phyloP scores from a whole-genome alignment of 2,797 vertebrate genomes.

The Hoplostethus atlanticus region DNA sequence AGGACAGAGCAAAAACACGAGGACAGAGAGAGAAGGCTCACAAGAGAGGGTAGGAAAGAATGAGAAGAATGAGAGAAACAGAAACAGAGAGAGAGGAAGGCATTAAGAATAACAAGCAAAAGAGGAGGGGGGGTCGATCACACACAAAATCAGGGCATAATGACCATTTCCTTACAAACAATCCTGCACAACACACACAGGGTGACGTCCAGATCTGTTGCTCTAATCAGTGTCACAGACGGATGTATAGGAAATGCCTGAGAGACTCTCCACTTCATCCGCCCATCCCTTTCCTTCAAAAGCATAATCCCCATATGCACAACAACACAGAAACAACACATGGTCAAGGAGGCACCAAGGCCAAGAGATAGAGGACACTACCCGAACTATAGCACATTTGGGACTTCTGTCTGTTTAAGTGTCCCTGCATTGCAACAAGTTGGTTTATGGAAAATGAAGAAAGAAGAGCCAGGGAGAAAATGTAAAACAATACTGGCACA shows the following conservation, averaged over 20 bases:
- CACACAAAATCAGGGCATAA: conserved; percentile 32
- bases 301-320: conserved; percentile 19
- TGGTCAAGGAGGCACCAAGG: neutral
- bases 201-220: conserved; percentile 51
- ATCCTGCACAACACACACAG: conserved; percentile 21
- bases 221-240: conserved; percentile 51
- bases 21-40: neutral
- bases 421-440: neutral
- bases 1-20: conserved; percentile 6
- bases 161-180: conserved; percentile 64
- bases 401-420: conserved; percentile 4
- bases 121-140: conserved; percentile 14
- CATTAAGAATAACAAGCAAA: conserved; percentile 13
- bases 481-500: too few relatives aligned
- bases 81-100: conserved; percentile 9
- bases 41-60: neutral
- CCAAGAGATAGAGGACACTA: neutral
- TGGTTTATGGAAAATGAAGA: neutral
- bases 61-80: conserved; percentile 26
- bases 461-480: too few relatives aligned
- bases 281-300: conserved; percentile 60
- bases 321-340: conserved; percentile 12
- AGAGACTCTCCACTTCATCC: conserved; percentile 38
- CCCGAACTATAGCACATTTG: neutral
- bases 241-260: conserved; percentile 74